Conservation (phyloP, 2,797 vertebrate genomes). For the Antrozous pallidus region DNA sequence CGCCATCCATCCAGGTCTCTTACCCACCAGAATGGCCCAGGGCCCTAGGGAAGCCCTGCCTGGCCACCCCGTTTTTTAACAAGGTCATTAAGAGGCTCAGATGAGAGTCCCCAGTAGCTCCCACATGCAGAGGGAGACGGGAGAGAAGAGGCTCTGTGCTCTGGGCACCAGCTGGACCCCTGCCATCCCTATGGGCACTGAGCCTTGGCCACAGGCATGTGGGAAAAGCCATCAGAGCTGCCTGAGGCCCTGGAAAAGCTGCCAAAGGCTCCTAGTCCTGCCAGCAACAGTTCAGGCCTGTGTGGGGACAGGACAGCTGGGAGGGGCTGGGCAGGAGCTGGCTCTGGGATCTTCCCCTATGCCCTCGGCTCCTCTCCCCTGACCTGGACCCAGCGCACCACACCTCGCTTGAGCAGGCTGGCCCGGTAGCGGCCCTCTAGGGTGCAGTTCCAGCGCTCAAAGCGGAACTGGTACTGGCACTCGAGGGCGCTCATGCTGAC, state of each 20-base stretch:
- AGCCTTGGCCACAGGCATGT: background rate
- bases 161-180: background rate
- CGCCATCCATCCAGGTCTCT: slow-evolving; percentile 86
- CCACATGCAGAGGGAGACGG: background rate
- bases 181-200: background rate
- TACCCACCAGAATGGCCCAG: slow-evolving; percentile 85
- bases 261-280: background rate
- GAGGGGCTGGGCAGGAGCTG: background rate
- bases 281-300: background rate
- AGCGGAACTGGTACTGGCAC: slow-evolving; percentile 98
- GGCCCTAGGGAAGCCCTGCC: background rate
- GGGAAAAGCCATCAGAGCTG: background rate
- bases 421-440: slow-evolving; percentile 94
- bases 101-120: background rate
- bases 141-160: background rate
- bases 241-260: background rate
- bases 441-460: slow-evolving; percentile 99
- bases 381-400: background rate
- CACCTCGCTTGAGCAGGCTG: slow-evolving; percentile 95
- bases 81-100: background rate
- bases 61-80: background rate
- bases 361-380: background rate
- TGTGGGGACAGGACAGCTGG: background rate
- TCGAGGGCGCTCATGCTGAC: slow-evolving; percentile 97
- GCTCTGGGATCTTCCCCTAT: background rate